Evolutionary conservation across 2,113 vertebrate genomes (phyloP).

Genomic region (Scytalopus superciliaris): DNA sequence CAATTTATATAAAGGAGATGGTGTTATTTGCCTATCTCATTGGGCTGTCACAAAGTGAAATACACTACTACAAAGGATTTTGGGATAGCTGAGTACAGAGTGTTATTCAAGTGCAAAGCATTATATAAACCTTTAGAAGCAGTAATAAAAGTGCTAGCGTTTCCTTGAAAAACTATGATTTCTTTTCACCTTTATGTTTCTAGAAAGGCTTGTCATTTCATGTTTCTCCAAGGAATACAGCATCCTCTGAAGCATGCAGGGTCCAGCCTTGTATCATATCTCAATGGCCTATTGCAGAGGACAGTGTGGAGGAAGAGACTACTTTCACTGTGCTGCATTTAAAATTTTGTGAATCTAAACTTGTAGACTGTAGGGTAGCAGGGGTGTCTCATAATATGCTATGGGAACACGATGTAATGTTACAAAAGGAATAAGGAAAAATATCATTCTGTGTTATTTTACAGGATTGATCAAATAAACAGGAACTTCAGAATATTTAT

Average conservation of each 20-base stretch:
- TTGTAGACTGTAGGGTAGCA: neutral
- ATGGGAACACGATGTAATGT: neutral
- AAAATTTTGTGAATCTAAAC: neutral
- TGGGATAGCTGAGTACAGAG: neutral
- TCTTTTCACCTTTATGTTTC: slow-evolving; percentile 12
- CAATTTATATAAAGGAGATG: slow-evolving; percentile 43
- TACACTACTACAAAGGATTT: slow-evolving; percentile 9
- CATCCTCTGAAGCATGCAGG: neutral
- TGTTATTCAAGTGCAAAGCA: slow-evolving; percentile 14
- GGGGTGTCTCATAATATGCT: neutral
- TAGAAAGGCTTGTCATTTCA: neutral
- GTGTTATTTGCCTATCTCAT: slow-evolving; percentile 14
- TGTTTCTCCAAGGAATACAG: neutral
- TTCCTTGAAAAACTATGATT: slow-evolving; percentile 28
- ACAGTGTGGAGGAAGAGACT: neutral
- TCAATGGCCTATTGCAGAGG: neutral
- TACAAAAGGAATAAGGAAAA: neutral
- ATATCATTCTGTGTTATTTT: neutral
- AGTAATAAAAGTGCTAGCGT: slow-evolving; percentile 13
- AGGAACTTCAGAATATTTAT: neutral
- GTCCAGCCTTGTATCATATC: neutral
- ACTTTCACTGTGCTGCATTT: neutral
- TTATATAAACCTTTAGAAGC: slow-evolving; percentile 32
- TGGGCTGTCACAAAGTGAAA: slow-evolving; percentile 32
- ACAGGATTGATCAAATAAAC: neutral